phyloP scores from a whole-genome alignment of 2,888 invertebrate species.

The Acleris emargana region DNA sequence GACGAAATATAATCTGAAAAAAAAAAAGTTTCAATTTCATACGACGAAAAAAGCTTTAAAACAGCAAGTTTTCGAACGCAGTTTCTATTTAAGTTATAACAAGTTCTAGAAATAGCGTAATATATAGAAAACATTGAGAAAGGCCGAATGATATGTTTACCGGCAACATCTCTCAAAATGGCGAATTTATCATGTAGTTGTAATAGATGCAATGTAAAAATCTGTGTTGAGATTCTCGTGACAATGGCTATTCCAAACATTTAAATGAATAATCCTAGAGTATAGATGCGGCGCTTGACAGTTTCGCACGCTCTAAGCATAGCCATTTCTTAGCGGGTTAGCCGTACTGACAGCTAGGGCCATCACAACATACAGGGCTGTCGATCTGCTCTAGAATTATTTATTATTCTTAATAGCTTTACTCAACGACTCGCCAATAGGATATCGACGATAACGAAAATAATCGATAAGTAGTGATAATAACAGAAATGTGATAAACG shows the following conservation, averaged over 20 bases:
- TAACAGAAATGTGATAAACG: constrained; percentile 27
- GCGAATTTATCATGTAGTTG: constrained; percentile 79
- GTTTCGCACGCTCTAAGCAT: background rate
- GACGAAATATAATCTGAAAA: too few species aligned
- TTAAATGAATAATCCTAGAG: background rate
- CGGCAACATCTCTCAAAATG: constrained; percentile 78
- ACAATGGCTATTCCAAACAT: constrained; percentile 16
- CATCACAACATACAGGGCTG: background rate
- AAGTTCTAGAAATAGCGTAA: constrained; percentile 46
- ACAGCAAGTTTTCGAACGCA: constrained; percentile 43
- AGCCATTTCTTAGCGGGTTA: background rate
- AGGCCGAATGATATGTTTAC: constrained; percentile 81
- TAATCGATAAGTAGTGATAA: constrained; percentile 27
- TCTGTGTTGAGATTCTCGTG: constrained; percentile 35
- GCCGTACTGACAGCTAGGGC: background rate
- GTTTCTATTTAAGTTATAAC: constrained; percentile 38
- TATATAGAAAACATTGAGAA: constrained; percentile 68
- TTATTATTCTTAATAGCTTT: background rate
- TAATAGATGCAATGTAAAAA: constrained; percentile 64
- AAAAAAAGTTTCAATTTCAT: too few species aligned
- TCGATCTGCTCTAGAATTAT: background rate
- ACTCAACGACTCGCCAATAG: constrained; percentile 1
- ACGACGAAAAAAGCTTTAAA: constrained; percentile 32
- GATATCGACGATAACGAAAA: constrained; percentile 6
- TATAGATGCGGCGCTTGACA: background rate